Percentiles rank a stretch among this genome's conserved stretches.
phyloP scores from a whole-genome alignment of 2,797 vertebrate species.

The Onychomys leucogaster region DNA sequence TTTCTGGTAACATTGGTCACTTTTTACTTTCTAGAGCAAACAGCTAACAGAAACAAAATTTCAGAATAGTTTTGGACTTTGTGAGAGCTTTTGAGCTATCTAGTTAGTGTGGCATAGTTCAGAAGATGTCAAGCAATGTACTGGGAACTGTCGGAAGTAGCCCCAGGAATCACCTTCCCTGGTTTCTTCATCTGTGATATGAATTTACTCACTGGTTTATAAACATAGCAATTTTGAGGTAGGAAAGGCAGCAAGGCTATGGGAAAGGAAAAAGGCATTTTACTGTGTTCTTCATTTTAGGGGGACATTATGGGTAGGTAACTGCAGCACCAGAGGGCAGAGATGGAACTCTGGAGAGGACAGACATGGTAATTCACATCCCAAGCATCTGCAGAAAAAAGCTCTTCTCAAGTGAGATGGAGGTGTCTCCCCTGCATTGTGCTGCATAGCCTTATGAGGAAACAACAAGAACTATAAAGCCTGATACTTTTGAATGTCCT shows the following conservation, averaged over 20 bases:
- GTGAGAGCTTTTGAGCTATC: neutral
- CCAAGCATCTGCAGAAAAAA: constrained; percentile 5
- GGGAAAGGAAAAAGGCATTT: neutral
- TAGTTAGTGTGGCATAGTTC: neutral
- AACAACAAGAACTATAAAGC: neutral
- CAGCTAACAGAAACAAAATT: neutral
- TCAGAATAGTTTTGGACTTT: neutral
- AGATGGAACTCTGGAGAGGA: neutral
- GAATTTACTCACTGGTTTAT: neutral
- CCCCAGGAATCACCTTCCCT: neutral
- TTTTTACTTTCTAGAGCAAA: neutral
- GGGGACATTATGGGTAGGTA: neutral
- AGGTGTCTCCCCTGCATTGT: neutral
- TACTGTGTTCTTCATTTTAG: neutral
- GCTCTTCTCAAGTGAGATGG: neutral
- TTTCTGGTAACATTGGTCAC: neutral
- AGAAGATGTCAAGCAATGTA: neutral
- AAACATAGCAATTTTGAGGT: constrained; percentile 16
- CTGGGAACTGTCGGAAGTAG: neutral
- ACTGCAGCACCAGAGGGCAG: neutral
- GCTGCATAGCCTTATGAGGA: neutral
- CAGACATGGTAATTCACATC: neutral
- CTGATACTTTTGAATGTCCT: neutral
- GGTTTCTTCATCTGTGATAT: neutral
- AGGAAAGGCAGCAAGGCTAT: neutral